Base-by-base conservation (phyloP, 2,888 invertebrate genomes). In the Cinara cedri region DNA sequence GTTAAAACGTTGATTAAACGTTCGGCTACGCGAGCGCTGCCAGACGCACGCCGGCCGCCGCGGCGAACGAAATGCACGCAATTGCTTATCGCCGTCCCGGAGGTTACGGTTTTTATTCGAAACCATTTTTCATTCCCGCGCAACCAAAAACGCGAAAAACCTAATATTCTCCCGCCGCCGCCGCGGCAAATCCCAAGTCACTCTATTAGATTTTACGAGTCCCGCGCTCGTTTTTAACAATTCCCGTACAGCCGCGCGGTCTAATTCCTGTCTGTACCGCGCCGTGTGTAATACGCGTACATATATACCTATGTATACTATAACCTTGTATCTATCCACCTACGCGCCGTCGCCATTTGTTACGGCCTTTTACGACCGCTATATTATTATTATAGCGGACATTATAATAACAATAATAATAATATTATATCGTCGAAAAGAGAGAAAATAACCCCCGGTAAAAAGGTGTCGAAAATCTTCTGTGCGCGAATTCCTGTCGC, bases 1-100 rank as follows among this genome's bases (percentile, higher is more conserved):
- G 44, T 24, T 44, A n/a, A 46, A 57, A 72, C 10, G 55, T 70
- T 42, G 70, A 70, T 70, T 70, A 42, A 42, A 70, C 54, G 42
- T 55, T 42, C 14, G 55, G 1, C n/a, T 42, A 57, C 44, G 57
- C 21, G 71, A n/a, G 26, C 11, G 16, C 34, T 19, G 63, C 44
- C 44, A 63, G 42, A 63, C 42, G 19, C 13, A 44, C 26, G 14
- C 16, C 24, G 42, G n/a, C 13, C n/a, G n/a, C 11, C n/a, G n/a
- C 11, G 34, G 26, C 4, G 26, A n/a, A 51, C n/a, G 16, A 14
- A 55, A 70, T 21, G 6, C 6, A 44, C 10, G 14, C 19, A 42
- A 57, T 57, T n/a, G 55, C 16, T 57, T 71, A 26, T 62, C 26
- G 49, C 24, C 46, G 49, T 46, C 46, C 66, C 14, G 19, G 34